A percentile compares a stretch with the other conserved stretches of the same genome.
phyloP scores from a whole-genome alignment of 2,888 invertebrate species.

The Machimus rusticus region DNA sequence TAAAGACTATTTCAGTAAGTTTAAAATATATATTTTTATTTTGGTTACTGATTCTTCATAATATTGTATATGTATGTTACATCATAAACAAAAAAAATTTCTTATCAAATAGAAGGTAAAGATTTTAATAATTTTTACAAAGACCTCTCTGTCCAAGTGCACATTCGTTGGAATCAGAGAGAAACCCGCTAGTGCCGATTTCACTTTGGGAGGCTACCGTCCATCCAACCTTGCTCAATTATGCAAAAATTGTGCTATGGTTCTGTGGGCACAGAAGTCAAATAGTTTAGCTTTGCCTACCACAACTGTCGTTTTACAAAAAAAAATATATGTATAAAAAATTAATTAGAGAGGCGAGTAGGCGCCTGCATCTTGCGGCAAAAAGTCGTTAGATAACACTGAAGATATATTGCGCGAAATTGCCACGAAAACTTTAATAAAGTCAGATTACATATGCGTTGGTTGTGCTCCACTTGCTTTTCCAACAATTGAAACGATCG shows the following conservation, averaged over 20 bases:
- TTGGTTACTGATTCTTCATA: too few species aligned
- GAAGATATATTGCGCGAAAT: background rate
- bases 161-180: background rate
- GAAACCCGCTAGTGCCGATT: background rate
- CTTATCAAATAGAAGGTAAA: background rate
- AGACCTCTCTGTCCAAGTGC: background rate
- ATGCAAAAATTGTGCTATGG: background rate
- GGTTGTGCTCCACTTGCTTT: slow-evolving; percentile 9
- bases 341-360: background rate
- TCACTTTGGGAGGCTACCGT: background rate
- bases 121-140: background rate
- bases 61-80: too few species aligned
- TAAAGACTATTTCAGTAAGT: too few species aligned
- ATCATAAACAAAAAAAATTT: too few species aligned
- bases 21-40: too few species aligned
- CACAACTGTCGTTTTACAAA: background rate
- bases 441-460: background rate
- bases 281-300: background rate
- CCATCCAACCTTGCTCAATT: background rate
- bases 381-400: background rate
- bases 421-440: background rate
- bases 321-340: background rate
- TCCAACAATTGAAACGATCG: background rate
- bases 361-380: background rate
- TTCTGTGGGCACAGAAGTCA: background rate